A percentile compares a stretch with the other conserved stretches of the same genome.
phyloP scores from a whole-genome alignment of 2,113 vertebrate species.

The Eonycteris spelaea region DNA sequence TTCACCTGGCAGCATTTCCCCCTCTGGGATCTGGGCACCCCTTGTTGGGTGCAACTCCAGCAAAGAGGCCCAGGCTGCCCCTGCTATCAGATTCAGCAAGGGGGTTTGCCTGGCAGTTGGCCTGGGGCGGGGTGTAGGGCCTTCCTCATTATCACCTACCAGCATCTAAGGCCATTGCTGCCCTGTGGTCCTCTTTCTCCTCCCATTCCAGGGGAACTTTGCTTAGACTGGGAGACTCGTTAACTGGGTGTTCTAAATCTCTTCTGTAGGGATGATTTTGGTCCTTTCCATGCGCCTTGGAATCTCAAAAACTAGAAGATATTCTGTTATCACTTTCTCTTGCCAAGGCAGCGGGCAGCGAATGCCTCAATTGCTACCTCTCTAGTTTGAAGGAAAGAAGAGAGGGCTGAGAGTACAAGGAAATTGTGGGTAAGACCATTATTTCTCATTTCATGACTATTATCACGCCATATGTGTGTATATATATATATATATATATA shows the following conservation, averaged over 20 bases:
- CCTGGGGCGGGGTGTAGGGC: too few relatives aligned
- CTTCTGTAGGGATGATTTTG: background rate
- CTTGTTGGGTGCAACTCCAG: background rate
- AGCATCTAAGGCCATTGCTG: background rate
- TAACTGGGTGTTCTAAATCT: background rate
- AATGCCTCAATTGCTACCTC: background rate
- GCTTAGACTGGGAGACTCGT: too few relatives aligned
- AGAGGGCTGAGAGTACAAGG: too few relatives aligned
- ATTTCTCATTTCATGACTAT: background rate
- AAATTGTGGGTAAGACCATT: background rate
- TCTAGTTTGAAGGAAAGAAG: background rate
- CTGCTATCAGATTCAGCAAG: background rate
- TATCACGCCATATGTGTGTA: background rate
- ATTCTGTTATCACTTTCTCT: background rate
- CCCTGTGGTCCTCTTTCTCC: too few relatives aligned
- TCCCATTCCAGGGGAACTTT: background rate
- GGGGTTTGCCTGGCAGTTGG: background rate
- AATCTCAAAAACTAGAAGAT: background rate
- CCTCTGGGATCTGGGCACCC: background rate
- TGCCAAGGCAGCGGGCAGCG: fast-evolving
- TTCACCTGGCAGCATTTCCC: background rate
- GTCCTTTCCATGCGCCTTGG: background rate
- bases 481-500: too few relatives aligned
- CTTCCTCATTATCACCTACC: background rate
- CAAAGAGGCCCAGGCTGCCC: background rate